Conservation (phyloP, 2,113 vertebrate genomes). For the Tapirus terrestris region DNA sequence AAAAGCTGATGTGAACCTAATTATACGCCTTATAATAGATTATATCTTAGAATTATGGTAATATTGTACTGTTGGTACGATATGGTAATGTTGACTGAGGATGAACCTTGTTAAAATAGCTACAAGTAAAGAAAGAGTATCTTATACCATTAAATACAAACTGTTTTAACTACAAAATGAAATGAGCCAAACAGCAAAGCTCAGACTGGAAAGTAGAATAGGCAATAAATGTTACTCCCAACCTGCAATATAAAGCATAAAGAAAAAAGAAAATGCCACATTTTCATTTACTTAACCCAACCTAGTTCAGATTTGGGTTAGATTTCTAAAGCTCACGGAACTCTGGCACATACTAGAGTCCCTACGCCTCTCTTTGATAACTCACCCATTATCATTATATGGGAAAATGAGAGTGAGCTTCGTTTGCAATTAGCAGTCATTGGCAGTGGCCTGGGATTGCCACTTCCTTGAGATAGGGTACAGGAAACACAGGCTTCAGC, state of each 20-base stretch:
- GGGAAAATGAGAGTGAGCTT: background rate
- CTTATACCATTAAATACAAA: background rate
- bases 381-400: background rate
- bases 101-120: background rate
- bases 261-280: background rate
- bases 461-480: rapidly evolving
- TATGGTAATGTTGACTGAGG: background rate
- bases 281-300: background rate
- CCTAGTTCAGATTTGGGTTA: background rate
- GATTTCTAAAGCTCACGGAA: background rate
- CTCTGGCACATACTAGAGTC: rapidly evolving
- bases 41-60: background rate
- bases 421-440: background rate
- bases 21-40: background rate
- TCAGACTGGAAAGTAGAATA: background rate
- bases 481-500: background rate
- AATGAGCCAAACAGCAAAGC: background rate
- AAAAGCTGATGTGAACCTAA: background rate
- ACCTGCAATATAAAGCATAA: background rate
- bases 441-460: background rate
- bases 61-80: too few species aligned
- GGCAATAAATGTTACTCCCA: background rate
- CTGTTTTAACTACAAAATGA: background rate
- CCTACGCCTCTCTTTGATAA: background rate
- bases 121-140: background rate